Evolutionary conservation across 1,140 invertebrate genomes (phyloP), one percentile per base, ranked within the genome.

Genomic region (Bicyclus anynana): DNA sequence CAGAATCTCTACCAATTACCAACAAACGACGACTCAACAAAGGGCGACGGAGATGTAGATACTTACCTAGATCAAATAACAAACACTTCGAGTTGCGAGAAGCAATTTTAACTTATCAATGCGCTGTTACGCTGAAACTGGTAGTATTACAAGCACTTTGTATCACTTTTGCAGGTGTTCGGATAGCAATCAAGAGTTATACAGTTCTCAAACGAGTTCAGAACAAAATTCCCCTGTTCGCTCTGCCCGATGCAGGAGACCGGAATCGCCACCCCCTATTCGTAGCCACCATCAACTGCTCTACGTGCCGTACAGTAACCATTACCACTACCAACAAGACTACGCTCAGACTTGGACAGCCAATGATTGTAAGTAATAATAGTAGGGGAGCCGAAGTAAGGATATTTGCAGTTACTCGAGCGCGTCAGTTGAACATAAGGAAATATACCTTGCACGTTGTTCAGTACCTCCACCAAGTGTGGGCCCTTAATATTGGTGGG

Each of bases 241-340:
- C 1, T 64, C 69, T 14, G 71, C 68, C 0, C 74, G 90, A 10
- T 89, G 89, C 23, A 69, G 91, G 12, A 74, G 92, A 16, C 92
- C 92, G 0, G 91, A 92, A 78, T 93, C 92, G 0, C 92, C 92
- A 6, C 92, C 92, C 0, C 92, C 92, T 4, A 89, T 92, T 12
- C 86, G 91, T 20, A 91, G 87, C 59, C 91, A 92, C 67, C 92
- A 93, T 55, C 92, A 93, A 62, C 93, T 94, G 0, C 93, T 95
- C 89, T 91, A 94, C 47, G 93, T 95, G 23, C 94, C 94, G 1
- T 95, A 94, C 73, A 94, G 92, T 63, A 91, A 69, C 0, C 81
- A 85, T 37, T 84, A 87, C 13, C 83, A 89, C 42, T 87, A 89
- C 50, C 81, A 84, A 21, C 77, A 80, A 29, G 74, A 82, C 7